Percentiles rank a stretch among this genome's conserved stretches.
Conservation (phyloP, 2,113 vertebrate genomes). For the Urocolius indicus region DNA sequence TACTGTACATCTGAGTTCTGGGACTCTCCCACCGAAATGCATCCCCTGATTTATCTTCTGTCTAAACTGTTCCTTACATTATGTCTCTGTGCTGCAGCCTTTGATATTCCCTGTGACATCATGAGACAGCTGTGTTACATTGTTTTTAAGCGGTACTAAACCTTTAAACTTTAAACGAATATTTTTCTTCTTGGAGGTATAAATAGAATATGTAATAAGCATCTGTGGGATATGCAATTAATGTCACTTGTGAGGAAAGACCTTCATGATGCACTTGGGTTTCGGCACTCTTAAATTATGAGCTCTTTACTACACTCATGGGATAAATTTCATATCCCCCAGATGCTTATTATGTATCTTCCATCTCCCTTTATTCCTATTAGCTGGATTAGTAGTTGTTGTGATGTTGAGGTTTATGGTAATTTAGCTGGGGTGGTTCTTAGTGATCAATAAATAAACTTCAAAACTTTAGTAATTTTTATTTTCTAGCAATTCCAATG, state of each 20-base stretch:
- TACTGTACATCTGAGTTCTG: conserved; percentile 43
- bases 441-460: conserved; percentile 75
- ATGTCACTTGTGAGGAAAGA: conserved; percentile 78
- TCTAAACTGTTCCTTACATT: conserved; percentile 40
- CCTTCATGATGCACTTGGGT: conserved; percentile 76
- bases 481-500: conserved; percentile 55
- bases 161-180: conserved; percentile 74
- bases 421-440: conserved; percentile 74
- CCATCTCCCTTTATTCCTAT: conserved; percentile 75
- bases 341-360: conserved; percentile 75
- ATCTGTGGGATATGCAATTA: conserved; percentile 76
- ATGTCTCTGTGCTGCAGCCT: conserved; percentile 48
- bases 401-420: conserved; percentile 71
- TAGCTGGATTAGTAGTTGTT: conserved; percentile 76
- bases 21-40: not conserved
- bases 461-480: conserved; percentile 63
- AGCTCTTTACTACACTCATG: conserved; percentile 71
- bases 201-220: conserved; percentile 78
- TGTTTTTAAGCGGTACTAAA: conserved; percentile 73
- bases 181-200: conserved; percentile 75
- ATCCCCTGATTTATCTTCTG: conserved; percentile 41
- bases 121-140: conserved; percentile 71
- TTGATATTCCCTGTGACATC: conserved; percentile 68
- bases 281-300: conserved; percentile 77
- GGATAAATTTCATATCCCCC: conserved; percentile 75